Base-by-base conservation (phyloP, 2,797 vertebrate species). In the Valencia hispanica region DNA sequence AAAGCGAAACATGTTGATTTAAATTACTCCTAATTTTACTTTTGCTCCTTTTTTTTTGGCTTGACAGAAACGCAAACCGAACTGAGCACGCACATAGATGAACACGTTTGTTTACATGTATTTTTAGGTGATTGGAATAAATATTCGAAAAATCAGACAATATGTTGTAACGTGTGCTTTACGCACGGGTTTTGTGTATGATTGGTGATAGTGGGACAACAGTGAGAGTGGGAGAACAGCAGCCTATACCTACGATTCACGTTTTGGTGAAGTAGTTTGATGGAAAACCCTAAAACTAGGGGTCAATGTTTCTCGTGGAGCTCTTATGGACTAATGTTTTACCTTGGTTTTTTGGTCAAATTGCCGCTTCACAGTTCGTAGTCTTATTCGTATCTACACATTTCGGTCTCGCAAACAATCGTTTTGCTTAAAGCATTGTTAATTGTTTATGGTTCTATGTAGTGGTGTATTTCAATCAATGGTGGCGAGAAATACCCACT, bases 121-220 rank as follows among this genome's bases (percentile, higher is more conserved):
- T 39, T 39, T 47, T 75, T 32, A 70, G 50, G 32, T 15, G 9
- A 36, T 34, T 71, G 43, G 27, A 72, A 41, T 32, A n/a, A 68
- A 27, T 53, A 68, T 10, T 5, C 14, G 45, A 27, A 59, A 61
- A 70, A 22, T 0, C 0, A 22, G 53, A 1, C 25, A 47, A 45
- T 22, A 55, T 30, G 14, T 17, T 55, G 39, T 43, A 34, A 30
- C 75, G 51, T 22, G 39, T 11, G 69, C 71, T 77, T 85, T 68
- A 81, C 72, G 78, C 74, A 84, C 47, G 0, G 22, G 70, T 55
- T 88, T 69, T 47, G 2, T 22, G n/a, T 12, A 10, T 1, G 48
- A 9, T 1, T 32, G 3, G 1, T 51, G 8, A 12, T 17, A 22
- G n/a, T n/a, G n/a, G n/a, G n/a, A n/a, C n/a, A n/a, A n/a, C n/a